These are phyloP conservation scores for Seriola quinqueradiata DNA, from an alignment of 2,113 vertebrate species.

Conservation along the genomic window DNA sequence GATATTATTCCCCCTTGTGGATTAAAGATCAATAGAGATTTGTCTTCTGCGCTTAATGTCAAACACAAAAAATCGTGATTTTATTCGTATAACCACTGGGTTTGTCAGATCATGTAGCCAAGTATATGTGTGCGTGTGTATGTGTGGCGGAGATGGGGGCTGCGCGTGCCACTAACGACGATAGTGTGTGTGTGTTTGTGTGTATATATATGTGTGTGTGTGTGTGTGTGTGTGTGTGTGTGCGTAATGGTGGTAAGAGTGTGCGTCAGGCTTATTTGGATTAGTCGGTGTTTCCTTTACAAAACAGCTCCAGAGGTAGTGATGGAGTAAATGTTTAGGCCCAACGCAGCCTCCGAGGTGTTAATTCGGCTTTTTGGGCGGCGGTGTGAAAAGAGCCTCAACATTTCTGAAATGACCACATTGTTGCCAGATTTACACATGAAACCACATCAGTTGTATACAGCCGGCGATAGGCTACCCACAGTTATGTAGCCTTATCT, in stretches of 20 bases:
- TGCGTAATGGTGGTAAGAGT: slow-evolving; percentile 67
- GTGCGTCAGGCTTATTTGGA: slow-evolving; percentile 75
- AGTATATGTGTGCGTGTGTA: slow-evolving; percentile 23
- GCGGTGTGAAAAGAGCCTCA: slow-evolving; percentile 8
- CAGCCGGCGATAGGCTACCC: slow-evolving; percentile 39
- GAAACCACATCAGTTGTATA: slow-evolving; percentile 52
- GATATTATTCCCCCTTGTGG: background rate
- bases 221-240: slow-evolving; percentile 25
- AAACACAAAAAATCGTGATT: slow-evolving; percentile 22
- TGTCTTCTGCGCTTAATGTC: slow-evolving; percentile 19
- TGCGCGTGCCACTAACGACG: slow-evolving; percentile 54
- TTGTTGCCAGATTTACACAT: slow-evolving; percentile 49
- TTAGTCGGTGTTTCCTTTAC: slow-evolving; percentile 67
- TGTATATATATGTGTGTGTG: slow-evolving; percentile 1
- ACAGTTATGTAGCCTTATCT: slow-evolving; percentile 58
- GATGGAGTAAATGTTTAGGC: slow-evolving; percentile 55
- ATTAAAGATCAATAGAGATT: slow-evolving; percentile 19
- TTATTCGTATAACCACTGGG: slow-evolving; percentile 28
- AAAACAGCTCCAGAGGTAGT: slow-evolving; percentile 64
- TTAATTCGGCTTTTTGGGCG: slow-evolving; percentile 21
- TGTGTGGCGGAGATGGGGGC: slow-evolving; percentile 44
- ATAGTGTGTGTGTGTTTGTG: slow-evolving; percentile 12
- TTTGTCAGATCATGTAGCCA: slow-evolving; percentile 62
- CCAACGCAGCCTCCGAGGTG: slow-evolving; percentile 26
- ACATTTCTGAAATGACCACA: slow-evolving; percentile 33